Conservation (phyloP, 2,113 vertebrate genomes). For the Redunca redunca region DNA sequence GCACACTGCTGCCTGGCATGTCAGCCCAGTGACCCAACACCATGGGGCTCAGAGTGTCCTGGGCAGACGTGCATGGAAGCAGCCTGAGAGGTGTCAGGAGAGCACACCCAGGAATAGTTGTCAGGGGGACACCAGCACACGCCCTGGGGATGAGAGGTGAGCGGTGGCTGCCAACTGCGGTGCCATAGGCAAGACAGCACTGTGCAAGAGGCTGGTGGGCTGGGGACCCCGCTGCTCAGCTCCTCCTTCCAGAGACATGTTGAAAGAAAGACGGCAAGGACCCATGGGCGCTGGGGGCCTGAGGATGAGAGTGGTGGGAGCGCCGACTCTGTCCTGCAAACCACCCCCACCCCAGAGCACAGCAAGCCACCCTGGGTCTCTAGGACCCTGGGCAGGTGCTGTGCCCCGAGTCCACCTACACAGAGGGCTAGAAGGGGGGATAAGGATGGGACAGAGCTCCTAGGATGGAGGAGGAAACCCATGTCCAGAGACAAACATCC, state of each 20-base stretch:
- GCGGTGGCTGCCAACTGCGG: rapidly evolving
- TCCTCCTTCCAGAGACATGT: not conserved
- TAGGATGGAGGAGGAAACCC: not conserved
- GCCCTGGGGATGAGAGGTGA: not conserved
- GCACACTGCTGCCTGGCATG: too few relatives aligned
- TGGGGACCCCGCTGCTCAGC: not conserved
- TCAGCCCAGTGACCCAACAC: not conserved
- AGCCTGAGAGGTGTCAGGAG: not conserved
- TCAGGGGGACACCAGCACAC: not conserved
- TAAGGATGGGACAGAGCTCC: not conserved
- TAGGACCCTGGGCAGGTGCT: not conserved
- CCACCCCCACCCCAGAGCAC: not conserved
- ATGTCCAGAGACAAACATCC: not conserved
- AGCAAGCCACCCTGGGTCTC: too few relatives aligned
- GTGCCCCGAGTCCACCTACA: not conserved
- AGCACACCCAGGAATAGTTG: not conserved
- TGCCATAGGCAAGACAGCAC: rapidly evolving
- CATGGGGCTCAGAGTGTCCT: too few relatives aligned
- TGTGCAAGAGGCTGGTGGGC: not conserved
- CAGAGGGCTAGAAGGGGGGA: not conserved
- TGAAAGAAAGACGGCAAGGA: not conserved
- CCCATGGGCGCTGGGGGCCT: rapidly evolving
- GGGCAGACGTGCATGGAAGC: not conserved
- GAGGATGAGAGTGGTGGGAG: not conserved
- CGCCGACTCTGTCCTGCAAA: not conserved